These are phyloP conservation scores for Semotilus atromaculatus DNA, from an alignment of 2,797 vertebrate genomes.

Conservation along the genomic window DNA sequence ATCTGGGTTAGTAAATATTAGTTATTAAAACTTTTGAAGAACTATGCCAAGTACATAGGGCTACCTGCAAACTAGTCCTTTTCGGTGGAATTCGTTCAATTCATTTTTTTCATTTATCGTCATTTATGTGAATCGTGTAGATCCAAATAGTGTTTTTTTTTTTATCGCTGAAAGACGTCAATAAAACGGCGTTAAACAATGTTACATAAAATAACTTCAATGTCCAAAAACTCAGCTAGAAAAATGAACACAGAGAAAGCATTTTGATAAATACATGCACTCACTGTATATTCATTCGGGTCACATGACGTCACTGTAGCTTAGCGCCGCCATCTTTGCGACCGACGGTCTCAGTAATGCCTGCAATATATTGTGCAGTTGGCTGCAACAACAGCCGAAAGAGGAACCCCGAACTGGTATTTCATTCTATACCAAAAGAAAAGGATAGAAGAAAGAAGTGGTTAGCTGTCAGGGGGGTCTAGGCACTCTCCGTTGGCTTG, in stretches of 20 bases:
- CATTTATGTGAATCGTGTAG: not conserved
- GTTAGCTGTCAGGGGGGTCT: too few relatives aligned
- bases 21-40: not conserved
- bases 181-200: not conserved
- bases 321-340: too few relatives aligned
- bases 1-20: not conserved
- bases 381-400: too few relatives aligned
- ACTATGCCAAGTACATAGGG: not conserved
- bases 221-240: not conserved
- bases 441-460: too few relatives aligned
- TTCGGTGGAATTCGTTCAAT: not conserved
- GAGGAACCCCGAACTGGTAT: too few relatives aligned
- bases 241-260: not conserved
- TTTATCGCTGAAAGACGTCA: not conserved
- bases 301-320: too few relatives aligned
- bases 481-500: too few relatives aligned
- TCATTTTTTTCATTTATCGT: rapidly evolving
- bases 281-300: not conserved
- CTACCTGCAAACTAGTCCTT: not conserved
- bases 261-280: not conserved
- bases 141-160: not conserved
- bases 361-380: too few relatives aligned
- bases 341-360: too few relatives aligned
- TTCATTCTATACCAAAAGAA: too few relatives aligned
- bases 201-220: too few relatives aligned